These are phyloP conservation scores for Scotopteryx bipunctaria DNA, from an alignment of 2,888 invertebrate genomes.

Conservation along the genomic window DNA sequence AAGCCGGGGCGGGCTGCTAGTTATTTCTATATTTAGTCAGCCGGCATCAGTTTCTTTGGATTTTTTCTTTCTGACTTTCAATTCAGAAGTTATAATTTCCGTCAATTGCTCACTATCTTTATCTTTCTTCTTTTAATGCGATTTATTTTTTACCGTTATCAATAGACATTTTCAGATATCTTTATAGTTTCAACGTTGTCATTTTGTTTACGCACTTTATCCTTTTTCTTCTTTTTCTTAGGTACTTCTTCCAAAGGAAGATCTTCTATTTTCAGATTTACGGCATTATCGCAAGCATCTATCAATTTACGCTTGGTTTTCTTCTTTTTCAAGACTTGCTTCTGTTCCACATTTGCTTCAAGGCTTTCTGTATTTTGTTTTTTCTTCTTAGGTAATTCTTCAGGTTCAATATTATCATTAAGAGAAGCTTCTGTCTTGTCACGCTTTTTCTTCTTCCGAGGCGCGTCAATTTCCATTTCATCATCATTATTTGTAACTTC, in stretches of 20 bases:
- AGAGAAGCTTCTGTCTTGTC: constrained; percentile 19
- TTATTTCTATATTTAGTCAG: not conserved
- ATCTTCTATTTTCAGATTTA: constrained; percentile 12
- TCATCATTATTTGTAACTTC: constrained; percentile 3
- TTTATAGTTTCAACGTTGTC: constrained; percentile 10
- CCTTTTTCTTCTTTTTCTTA: constrained; percentile 49
- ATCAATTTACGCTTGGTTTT: constrained; percentile 35
- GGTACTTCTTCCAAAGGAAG: constrained; percentile 25
- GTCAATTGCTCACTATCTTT: constrained; percentile 5
- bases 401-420: constrained; percentile 11
- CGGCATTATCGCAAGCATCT: constrained; percentile 3
- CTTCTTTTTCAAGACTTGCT: constrained; percentile 42
- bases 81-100: not conserved
- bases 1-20: too few species aligned
- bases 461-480: constrained; percentile 11
- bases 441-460: constrained; percentile 34
- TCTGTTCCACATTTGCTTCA: constrained; percentile 1
- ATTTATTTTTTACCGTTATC: constrained; percentile 18
- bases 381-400: constrained; percentile 12
- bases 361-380: constrained; percentile 11
- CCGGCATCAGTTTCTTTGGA: not conserved
- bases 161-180: not conserved
- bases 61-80: constrained; percentile 11
- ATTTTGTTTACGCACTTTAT: constrained; percentile 29
- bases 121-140: constrained; percentile 15